phyloP scores from a whole-genome alignment of 2,888 invertebrate genomes.

The Idaea dimidiata region DNA sequence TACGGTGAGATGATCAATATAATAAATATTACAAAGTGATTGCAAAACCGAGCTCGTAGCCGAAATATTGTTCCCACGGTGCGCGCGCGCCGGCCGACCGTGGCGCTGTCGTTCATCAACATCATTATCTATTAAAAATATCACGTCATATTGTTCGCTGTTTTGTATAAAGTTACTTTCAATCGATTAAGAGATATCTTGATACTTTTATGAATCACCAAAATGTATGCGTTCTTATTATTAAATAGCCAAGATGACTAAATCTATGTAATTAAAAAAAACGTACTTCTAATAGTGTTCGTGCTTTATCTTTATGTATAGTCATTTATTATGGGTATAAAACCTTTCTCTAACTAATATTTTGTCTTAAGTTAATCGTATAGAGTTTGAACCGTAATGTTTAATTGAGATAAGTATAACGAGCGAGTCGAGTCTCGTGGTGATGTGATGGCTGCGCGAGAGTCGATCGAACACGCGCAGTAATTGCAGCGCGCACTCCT shows the following conservation, averaged over 20 bases:
- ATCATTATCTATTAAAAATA: conserved; percentile 80
- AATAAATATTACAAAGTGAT: conserved; percentile 55
- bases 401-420: conserved; percentile 3
- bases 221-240: conserved; percentile 53
- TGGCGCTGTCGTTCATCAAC: conserved; percentile 74
- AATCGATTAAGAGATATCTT: conserved; percentile 65
- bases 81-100: conserved; percentile 51
- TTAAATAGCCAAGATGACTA: conserved; percentile 42
- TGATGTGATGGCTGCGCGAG: conserved; percentile 1
- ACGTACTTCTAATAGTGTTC: not conserved
- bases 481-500: conserved; percentile 51
- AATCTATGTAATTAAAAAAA: not conserved
- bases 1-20: conserved; percentile 33
- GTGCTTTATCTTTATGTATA: not conserved
- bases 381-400: not conserved
- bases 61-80: conserved; percentile 77
- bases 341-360: not conserved
- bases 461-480: conserved; percentile 14
- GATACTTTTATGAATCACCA: conserved; percentile 71
- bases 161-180: conserved; percentile 76
- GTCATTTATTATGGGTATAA: not conserved
- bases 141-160: conserved; percentile 79
- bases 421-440: conserved; percentile 2
- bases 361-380: not conserved
- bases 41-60: conserved; percentile 62